Evolutionary conservation across 2,888 invertebrate genomes (phyloP), one percentile per base, ranked within the genome.

Genomic region (Empis livida): DNA sequence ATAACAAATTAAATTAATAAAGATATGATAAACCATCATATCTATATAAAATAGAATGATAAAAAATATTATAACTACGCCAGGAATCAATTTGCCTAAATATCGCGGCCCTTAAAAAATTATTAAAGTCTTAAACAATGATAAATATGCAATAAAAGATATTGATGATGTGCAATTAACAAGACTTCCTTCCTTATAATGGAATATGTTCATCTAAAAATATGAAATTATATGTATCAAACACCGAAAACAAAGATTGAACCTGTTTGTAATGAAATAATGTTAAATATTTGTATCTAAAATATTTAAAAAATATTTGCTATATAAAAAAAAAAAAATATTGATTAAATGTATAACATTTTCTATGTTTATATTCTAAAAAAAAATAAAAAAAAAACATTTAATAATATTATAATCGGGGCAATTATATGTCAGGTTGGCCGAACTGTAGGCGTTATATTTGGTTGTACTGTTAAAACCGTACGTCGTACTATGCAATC

Each of bases 1-100:
- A 56, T 23, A 59, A 56, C 47, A 49, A 59, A 45, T 42, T 11
- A 10, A 47, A 54, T 48, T 59, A 53, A 49, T 51, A 62, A 48
- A 55, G 51, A 42, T 58, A 47, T 42, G 57, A 54, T 35, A 59
- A 59, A 50, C 40, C 31, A 20, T 47, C 55, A 1, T 17, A 30
- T 15, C 30, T 42, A 17, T 59, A 55, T 49, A 27, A 50, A 16
- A 31, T 45, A 10, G 56, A 4, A 46, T 56, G 49, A 45, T 55
- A 2, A 2, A 48, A 44, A 56, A 56, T 46, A 15, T 50, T 17
- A 52, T 48, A 35, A 46, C 48, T 4, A 52, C 54, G n/a, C 49
- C 50, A 5, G 57, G 55, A 5, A 44, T 53, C 13, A 55, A 54
- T 49, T 43, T 55, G 20, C 49, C 57, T 1, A 56, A 56, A 45